A percentile compares a stretch with the other conserved stretches of the same genome.
Evolutionary conservation across 1,140 invertebrate genomes (phyloP).

Genomic region (Drosophila kohkoa): DNA sequence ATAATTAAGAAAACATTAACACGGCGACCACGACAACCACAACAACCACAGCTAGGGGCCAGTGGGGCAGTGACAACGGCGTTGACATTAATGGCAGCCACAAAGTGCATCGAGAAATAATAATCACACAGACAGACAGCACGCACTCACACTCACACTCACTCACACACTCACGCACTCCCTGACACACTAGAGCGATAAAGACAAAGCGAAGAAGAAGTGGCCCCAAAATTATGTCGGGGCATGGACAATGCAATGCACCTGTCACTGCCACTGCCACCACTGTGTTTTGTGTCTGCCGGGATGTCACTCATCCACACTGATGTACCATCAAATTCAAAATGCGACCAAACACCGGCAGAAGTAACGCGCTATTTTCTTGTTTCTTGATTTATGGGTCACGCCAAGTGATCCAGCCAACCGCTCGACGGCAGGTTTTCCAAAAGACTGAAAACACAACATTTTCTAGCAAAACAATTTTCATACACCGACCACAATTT

Average conservation of each 20-base stretch:
- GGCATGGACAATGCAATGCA: slow-evolving; percentile 33
- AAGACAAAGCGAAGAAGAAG: slow-evolving; percentile 25
- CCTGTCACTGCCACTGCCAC: slow-evolving; percentile 30
- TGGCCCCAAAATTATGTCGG: slow-evolving; percentile 9
- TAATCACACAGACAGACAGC: slow-evolving; percentile 26
- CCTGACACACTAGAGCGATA: slow-evolving; percentile 2
- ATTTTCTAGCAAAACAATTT: slow-evolving; percentile 74
- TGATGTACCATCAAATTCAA: slow-evolving; percentile 26
- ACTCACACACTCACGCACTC: background rate
- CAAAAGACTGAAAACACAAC: slow-evolving; percentile 73
- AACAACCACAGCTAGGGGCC: slow-evolving; percentile 36
- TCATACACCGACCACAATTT: slow-evolving; percentile 65
- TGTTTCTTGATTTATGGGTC: background rate
- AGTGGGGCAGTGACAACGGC: slow-evolving; percentile 40
- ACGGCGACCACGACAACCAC: slow-evolving; percentile 46
- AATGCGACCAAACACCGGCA: slow-evolving; percentile 5
- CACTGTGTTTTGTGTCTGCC: slow-evolving; percentile 3
- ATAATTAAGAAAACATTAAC: slow-evolving; percentile 77
- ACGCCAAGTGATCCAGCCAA: slow-evolving; percentile 64
- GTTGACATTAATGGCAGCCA: slow-evolving; percentile 73
- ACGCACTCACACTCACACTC: slow-evolving; percentile 11
- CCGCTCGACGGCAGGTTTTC: slow-evolving; percentile 78
- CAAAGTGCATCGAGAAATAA: slow-evolving; percentile 63
- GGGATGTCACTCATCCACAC: slow-evolving; percentile 27
- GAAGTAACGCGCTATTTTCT: background rate